Evolutionary conservation across 2,888 invertebrate species (phyloP).

Genomic region (Pseudococcus longispinus): DNA sequence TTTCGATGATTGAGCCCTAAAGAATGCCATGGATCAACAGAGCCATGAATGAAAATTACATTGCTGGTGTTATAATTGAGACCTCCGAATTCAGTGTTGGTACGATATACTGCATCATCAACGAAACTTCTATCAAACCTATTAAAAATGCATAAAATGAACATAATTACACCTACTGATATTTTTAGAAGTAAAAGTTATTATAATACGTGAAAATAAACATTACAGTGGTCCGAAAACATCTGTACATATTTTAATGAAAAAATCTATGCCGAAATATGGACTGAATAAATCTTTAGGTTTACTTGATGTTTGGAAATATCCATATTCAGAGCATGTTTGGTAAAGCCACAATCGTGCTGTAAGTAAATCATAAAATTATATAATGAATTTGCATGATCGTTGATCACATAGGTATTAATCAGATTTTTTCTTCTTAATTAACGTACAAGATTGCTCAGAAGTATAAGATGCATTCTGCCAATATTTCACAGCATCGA

Average conservation of each 20-base stretch:
- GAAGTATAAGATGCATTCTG: conserved; percentile 60
- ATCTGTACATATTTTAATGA: conserved; percentile 80
- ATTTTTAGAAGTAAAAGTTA: no score
- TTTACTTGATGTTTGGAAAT: conserved; percentile 85
- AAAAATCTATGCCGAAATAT: conserved; percentile 78
- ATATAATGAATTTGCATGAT: background rate
- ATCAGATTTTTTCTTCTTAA: background rate
- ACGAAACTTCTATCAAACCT: conserved; percentile 72
- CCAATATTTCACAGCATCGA: conserved; percentile 74
- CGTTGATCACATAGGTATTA: no score
- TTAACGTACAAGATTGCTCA: background rate
- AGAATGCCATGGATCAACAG: conserved; percentile 88
- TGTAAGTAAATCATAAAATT: conserved; percentile 60
- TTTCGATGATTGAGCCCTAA: conserved; percentile 72
- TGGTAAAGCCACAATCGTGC: conserved; percentile 92
- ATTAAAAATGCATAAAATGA: no score
- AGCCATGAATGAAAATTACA: conserved; percentile 86
- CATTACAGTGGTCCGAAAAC: conserved; percentile 78
- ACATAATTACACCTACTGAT: no score
- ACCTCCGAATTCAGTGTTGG: conserved; percentile 83
- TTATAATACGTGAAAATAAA: no score
- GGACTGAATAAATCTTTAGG: conserved; percentile 74
- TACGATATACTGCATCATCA: conserved; percentile 70
- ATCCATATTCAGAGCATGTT: conserved; percentile 95
- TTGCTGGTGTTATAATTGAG: conserved; percentile 73